These are phyloP conservation scores for Orchesellides sinensis DNA, from an alignment of 2,888 invertebrate species.

Conservation along the genomic window DNA sequence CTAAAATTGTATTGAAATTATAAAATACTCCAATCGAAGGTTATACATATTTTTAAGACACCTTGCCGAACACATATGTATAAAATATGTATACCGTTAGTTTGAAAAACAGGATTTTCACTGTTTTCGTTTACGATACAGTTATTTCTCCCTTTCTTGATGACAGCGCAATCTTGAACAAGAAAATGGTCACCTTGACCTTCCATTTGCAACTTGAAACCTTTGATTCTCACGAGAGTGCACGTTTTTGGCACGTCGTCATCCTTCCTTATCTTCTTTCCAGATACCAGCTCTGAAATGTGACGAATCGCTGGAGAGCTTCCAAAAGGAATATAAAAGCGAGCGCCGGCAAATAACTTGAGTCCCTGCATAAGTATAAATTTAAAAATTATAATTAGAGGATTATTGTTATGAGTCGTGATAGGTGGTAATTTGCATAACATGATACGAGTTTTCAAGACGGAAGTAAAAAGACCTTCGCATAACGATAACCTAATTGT, in stretches of 20 bases:
- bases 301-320: constrained; percentile 32
- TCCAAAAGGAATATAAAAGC: constrained; percentile 62
- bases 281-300: constrained; percentile 44
- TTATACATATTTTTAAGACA: background rate
- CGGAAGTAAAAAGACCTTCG: background rate
- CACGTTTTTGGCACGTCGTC: constrained; percentile 37
- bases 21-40: background rate
- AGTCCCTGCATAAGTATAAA: constrained; percentile 28
- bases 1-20: constrained; percentile 24
- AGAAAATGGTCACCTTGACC: constrained; percentile 38
- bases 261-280: constrained; percentile 7
- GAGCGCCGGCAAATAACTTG: constrained; percentile 52
- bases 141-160: constrained; percentile 57
- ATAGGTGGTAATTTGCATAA: background rate
- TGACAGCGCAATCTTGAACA: constrained; percentile 48
- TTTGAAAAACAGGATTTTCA: constrained; percentile 40
- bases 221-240: constrained; percentile 37
- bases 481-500: no score
- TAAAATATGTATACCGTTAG: no score
- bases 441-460: background rate
- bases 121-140: constrained; percentile 41
- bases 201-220: constrained; percentile 48
- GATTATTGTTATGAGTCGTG: background rate
- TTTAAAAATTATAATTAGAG: background rate
- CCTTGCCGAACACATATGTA: background rate